Base-by-base conservation (phyloP, 2,888 invertebrate genomes). In the Osmoderma eremita region DNA sequence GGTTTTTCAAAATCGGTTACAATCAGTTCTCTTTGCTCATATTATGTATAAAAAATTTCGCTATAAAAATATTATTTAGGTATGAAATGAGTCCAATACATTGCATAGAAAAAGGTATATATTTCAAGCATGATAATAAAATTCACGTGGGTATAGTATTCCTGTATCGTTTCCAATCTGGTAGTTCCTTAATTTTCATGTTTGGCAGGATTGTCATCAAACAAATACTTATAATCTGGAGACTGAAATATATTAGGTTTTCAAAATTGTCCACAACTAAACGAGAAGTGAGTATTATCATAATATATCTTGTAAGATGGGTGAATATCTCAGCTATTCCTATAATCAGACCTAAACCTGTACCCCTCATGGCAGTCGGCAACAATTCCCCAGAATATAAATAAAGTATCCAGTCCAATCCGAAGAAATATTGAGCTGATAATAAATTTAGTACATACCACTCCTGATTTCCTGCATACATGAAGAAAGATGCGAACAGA, bases 151-250 rank as follows among this genome's bases (percentile, higher is more conserved):
- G 3, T 22, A 56, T 56, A n/a, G n/a, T 41, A 13, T 20, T 22
- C 36, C 58, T 61, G 22, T 61, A 61, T 18, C 58, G 45, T n/a
- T 61, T 61, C 58, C 45, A 61, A 36, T 61, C 58, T n/a, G 58
- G 58, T 17, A 61, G 15, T 30, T 61, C 58, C 4, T 13, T 17
- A 10, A 61, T n/a, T 36, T 45, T 24, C 15, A 45, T 30, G 17
- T 61, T 61, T 45, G 58, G 45, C 36, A 61, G 10, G 10, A 61
- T 5, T 3, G 12, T 17, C 36, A 61, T 45, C n/a, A 61, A 30
- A n/a, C 8, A 5, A 10, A 30, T 45, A 17, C 17, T 45, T 17
- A 24, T 45, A 30, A 45, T 2, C 13, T 45, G 58, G 8, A 61
- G 17, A 13, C n/a, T 12, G 24, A 45, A 24, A 17, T 17, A 30